Conservation (phyloP, 2,797 vertebrate genomes). For the Lagocephalus sceleratus region DNA sequence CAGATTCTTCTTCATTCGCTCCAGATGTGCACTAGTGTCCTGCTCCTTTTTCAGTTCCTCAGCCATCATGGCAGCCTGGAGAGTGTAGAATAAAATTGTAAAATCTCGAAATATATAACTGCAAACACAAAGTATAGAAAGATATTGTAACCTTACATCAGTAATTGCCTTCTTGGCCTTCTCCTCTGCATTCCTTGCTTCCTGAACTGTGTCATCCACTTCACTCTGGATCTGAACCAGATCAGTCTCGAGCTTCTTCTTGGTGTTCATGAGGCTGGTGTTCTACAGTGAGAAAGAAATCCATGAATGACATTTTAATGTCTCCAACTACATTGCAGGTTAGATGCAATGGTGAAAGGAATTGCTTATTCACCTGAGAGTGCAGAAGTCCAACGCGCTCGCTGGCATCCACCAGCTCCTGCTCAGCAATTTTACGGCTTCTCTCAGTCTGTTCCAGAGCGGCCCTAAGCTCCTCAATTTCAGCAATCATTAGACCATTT, state of each 20-base stretch:
- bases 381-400: conserved; percentile 82
- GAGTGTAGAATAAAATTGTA: neutral
- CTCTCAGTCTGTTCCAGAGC: conserved; percentile 84
- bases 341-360: neutral
- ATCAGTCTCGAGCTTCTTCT: conserved; percentile 85
- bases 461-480: conserved; percentile 82
- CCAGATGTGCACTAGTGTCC: conserved; percentile 87
- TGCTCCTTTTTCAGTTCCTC: conserved; percentile 92
- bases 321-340: neutral
- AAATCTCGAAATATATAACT: neutral
- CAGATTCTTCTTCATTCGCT: conserved; percentile 88
- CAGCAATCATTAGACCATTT: conserved; percentile 82
- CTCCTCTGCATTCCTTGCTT: conserved; percentile 87
- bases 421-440: conserved; percentile 80
- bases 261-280: conserved; percentile 74
- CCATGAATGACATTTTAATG: neutral
- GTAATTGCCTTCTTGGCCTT: conserved; percentile 91
- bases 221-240: conserved; percentile 82
- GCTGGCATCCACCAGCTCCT: conserved; percentile 81
- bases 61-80: conserved; percentile 87
- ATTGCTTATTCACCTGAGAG: conserved; percentile 55
- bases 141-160: conserved; percentile 68
- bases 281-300: conserved; percentile 69
- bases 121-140: neutral
- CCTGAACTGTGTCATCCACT: conserved; percentile 83